Conservation (phyloP, 2,888 invertebrate genomes). For the Cephalotes varians region DNA sequence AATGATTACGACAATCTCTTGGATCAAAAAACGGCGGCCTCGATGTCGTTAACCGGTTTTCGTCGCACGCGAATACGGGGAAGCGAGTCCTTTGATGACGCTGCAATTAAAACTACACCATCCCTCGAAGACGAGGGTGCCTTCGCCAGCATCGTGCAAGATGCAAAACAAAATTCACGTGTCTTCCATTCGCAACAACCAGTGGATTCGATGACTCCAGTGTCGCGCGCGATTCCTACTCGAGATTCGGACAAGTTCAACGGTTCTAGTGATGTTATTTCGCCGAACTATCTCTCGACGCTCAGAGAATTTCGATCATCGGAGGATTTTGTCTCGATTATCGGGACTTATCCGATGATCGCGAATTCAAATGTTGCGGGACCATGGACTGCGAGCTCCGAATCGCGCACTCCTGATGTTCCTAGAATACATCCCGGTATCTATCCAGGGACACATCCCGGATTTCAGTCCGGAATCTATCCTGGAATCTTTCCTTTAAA, state of each 20-base stretch:
- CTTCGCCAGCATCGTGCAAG: neutral
- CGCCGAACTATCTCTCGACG: conserved; percentile 16
- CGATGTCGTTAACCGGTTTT: neutral
- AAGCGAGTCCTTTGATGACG: conserved; percentile 33
- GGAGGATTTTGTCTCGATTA: conserved; percentile 15
- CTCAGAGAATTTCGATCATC: conserved; percentile 7
- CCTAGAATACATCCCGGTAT: neutral
- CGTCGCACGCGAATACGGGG: neutral
- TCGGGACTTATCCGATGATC: conserved; percentile 4
- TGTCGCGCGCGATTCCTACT: neutral
- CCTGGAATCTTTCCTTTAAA: conserved; percentile 21
- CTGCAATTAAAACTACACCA: conserved; percentile 46
- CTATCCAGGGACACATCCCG: conserved; percentile 10
- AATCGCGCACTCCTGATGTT: conserved; percentile 17
- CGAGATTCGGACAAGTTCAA: neutral
- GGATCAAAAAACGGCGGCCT: neutral
- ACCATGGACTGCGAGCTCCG: conserved; percentile 28
- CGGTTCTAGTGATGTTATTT: neutral
- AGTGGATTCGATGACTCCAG: neutral
- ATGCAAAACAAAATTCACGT: neutral
- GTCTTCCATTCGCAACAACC: neutral
- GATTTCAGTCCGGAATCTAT: conserved; percentile 19
- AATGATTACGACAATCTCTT: conserved; percentile 16
- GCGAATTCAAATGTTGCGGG: conserved; percentile 12
- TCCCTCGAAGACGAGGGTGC: conserved; percentile 61